These are phyloP conservation scores for Pimpla rufipes DNA, from an alignment of 2,888 invertebrate genomes.

Conservation along the genomic window DNA sequence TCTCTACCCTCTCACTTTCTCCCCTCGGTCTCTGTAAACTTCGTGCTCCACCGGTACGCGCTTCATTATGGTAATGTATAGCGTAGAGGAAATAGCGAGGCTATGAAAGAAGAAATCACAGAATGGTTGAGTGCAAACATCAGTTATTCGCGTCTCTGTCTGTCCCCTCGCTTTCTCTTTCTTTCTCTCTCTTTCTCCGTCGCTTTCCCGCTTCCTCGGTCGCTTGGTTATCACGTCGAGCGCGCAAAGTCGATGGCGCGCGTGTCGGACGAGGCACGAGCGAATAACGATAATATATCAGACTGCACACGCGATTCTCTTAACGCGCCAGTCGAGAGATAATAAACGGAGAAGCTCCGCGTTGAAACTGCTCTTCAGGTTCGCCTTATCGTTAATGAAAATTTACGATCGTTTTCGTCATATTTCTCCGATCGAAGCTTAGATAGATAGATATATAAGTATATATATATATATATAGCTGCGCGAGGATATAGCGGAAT, in stretches of 20 bases:
- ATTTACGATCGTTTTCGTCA: constrained; percentile 68
- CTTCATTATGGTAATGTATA: constrained; percentile 68
- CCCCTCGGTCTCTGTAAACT: constrained; percentile 38
- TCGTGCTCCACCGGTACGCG: constrained; percentile 48
- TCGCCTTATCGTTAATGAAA: constrained; percentile 59
- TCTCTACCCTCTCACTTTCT: constrained; percentile 14
- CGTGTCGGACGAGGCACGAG: constrained; percentile 1
- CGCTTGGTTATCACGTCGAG: background rate
- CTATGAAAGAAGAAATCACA: constrained; percentile 65
- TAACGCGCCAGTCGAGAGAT: constrained; percentile 38
- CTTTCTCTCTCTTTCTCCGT: too few species aligned
- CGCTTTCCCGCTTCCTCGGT: too few species aligned
- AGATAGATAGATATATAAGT: background rate
- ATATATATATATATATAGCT: too few species aligned
- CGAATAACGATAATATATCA: constrained; percentile 53
- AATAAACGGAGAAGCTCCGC: constrained; percentile 56
- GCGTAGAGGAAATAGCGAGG: constrained; percentile 44
- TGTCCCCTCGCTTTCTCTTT: too few species aligned
- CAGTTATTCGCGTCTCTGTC: constrained; percentile 26
- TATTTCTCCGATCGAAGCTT: constrained; percentile 62
- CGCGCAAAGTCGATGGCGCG: constrained; percentile 1
- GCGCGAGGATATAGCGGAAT: background rate
- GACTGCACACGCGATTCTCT: constrained; percentile 19
- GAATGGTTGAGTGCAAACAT: constrained; percentile 59
- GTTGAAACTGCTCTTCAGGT: constrained; percentile 41